phyloP scores from a whole-genome alignment of 2,113 vertebrate species.

The Nothocercus nigrocapillus region DNA sequence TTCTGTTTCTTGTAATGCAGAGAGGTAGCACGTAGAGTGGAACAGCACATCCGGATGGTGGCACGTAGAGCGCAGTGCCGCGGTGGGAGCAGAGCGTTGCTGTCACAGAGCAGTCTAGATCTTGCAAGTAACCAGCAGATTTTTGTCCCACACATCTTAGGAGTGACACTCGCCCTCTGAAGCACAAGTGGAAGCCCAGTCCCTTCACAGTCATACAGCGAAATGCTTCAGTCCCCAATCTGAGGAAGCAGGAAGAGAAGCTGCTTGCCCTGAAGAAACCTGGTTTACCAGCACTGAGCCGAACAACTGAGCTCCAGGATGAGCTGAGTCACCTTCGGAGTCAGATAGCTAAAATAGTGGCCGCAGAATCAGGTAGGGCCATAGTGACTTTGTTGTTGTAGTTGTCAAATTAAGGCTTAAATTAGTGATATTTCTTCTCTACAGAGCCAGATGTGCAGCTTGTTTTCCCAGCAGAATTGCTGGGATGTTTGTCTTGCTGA shows the following conservation, averaged over 20 bases:
- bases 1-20: not conserved
- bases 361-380: constrained; percentile 84
- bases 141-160: constrained; percentile 68
- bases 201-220: constrained; percentile 95
- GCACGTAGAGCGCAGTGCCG: accelerated
- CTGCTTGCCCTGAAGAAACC: constrained; percentile 92
- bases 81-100: not conserved
- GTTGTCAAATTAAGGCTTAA: not conserved
- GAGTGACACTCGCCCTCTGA: constrained; percentile 91
- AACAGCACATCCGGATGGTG: accelerated
- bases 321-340: constrained; percentile 92
- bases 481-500: accelerated
- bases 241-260: constrained; percentile 92
- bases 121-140: not conserved
- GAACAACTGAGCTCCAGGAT: constrained; percentile 93
- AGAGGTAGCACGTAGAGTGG: accelerated
- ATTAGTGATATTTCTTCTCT: accelerated
- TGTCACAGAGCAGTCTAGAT: accelerated
- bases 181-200: constrained; percentile 96
- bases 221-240: constrained; percentile 97
- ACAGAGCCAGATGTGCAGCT: accelerated
- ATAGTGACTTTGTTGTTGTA: accelerated
- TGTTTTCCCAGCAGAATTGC: not conserved
- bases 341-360: constrained; percentile 96
- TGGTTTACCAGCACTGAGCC: constrained; percentile 90